Percentiles rank a stretch among this genome's conserved stretches.
These are phyloP conservation scores for Odiellus spinosus DNA, from an alignment of 2,888 invertebrate species.

Conservation along the genomic window DNA sequence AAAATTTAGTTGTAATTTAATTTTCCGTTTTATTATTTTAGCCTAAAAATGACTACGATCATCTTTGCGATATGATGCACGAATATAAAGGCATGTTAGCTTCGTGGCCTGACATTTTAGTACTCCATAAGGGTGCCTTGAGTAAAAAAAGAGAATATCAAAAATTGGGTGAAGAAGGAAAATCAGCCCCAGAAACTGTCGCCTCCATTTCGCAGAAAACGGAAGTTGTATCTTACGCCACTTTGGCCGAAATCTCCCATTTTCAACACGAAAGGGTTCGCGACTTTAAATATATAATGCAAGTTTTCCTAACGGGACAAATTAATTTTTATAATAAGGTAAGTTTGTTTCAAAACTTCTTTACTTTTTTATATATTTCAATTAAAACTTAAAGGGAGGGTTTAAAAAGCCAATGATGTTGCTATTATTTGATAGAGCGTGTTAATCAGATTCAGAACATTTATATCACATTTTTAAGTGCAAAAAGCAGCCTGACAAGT, in stretches of 20 bases:
- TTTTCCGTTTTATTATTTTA: slow-evolving; percentile 12
- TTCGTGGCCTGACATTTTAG: slow-evolving; percentile 75
- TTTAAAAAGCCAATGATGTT: too few species aligned
- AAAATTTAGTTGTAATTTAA: background rate
- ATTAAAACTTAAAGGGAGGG: too few species aligned
- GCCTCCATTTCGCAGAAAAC: slow-evolving; percentile 65
- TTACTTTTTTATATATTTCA: too few species aligned
- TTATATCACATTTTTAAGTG: too few species aligned
- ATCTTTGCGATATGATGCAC: slow-evolving; percentile 69
- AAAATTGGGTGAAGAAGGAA: slow-evolving; percentile 56
- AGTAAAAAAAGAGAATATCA: slow-evolving; percentile 81
- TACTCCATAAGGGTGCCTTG: slow-evolving; percentile 61
- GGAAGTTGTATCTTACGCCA: slow-evolving; percentile 79
- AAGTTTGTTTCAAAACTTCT: too few species aligned
- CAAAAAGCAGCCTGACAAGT: too few species aligned
- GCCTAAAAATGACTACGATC: slow-evolving; percentile 40
- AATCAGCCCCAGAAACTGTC: slow-evolving; percentile 63
- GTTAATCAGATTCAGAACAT: too few species aligned
- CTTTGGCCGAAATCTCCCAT: slow-evolving; percentile 85
- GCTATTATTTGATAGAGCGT: too few species aligned
- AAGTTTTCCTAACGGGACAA: slow-evolving; percentile 69
- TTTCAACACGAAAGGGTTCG: slow-evolving; percentile 71
- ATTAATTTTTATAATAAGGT: slow-evolving; percentile 75
- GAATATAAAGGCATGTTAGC: slow-evolving; percentile 85
- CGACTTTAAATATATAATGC: slow-evolving; percentile 72